Evolutionary conservation across 2,888 invertebrate genomes (phyloP).

Genomic region (Drepana falcataria): DNA sequence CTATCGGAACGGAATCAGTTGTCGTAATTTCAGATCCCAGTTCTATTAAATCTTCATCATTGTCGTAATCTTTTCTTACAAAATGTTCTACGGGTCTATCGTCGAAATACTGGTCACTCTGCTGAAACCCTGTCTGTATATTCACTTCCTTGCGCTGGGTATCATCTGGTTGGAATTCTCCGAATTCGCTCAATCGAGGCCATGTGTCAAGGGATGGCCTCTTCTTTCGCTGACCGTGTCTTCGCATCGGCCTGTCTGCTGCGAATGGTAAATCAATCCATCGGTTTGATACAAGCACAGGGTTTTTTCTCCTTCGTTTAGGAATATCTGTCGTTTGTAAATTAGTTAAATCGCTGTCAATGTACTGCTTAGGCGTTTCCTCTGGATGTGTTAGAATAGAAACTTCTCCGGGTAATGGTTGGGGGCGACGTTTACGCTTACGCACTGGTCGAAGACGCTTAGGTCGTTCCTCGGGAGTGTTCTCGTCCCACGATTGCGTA

Average conservation of each 20-base stretch:
- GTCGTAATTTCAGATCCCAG: not conserved
- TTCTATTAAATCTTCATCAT: slow-evolving; percentile 3
- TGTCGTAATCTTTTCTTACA: slow-evolving; percentile 1
- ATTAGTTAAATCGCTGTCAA: slow-evolving; percentile 32
- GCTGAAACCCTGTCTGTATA: slow-evolving; percentile 12
- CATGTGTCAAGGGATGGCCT: slow-evolving; percentile 38
- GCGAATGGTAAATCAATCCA: slow-evolving; percentile 60
- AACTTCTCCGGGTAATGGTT: slow-evolving; percentile 36
- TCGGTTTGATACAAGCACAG: slow-evolving; percentile 43
- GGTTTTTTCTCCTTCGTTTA: slow-evolving; percentile 51
- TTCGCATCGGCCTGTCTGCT: slow-evolving; percentile 43
- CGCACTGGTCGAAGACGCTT: slow-evolving; percentile 69
- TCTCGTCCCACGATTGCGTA: slow-evolving; percentile 49
- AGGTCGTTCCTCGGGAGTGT: slow-evolving; percentile 44
- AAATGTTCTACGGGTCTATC: not conserved
- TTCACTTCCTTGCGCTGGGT: slow-evolving; percentile 14
- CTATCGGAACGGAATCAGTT: not conserved
- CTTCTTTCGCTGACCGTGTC: slow-evolving; percentile 54
- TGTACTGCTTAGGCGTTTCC: slow-evolving; percentile 29
- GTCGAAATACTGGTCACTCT: slow-evolving; percentile 7
- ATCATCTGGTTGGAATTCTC: slow-evolving; percentile 19
- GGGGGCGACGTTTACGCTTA: slow-evolving; percentile 82
- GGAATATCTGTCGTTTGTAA: slow-evolving; percentile 37
- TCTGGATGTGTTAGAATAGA: slow-evolving; percentile 32
- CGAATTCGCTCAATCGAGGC: slow-evolving; percentile 46